A percentile compares a stretch with the other conserved stretches of the same genome.
These are phyloP conservation scores for Drosophila pruinosa DNA, from an alignment of 1,140 invertebrate species.

Conservation along the genomic window DNA sequence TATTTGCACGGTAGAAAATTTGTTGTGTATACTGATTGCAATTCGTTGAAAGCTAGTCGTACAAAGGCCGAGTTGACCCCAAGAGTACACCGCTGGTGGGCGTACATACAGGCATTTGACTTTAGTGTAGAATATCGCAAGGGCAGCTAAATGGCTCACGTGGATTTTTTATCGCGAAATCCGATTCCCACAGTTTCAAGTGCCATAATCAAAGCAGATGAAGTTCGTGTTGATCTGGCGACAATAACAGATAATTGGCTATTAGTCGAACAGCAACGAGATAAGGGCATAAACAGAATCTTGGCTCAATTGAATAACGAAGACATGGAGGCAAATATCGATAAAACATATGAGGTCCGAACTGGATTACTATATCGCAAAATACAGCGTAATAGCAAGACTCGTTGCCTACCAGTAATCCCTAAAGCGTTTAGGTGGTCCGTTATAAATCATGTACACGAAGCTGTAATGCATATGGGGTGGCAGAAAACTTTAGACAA, in stretches of 20 bases:
- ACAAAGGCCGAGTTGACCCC: no score
- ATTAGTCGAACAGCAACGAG: no score
- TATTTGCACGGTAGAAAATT: conserved; percentile 67
- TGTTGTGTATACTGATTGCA: conserved; percentile 4
- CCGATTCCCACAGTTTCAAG: no score
- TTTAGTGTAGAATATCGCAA: conserved; percentile 37
- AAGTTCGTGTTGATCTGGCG: no score
- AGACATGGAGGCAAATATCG: conserved; percentile 18
- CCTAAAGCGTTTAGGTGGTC: neutral
- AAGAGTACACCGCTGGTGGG: no score
- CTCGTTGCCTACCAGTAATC: neutral
- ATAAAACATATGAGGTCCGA: no score
- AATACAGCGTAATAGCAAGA: neutral
- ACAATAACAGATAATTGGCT: no score
- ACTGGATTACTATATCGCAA: neutral
- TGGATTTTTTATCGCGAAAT: no score
- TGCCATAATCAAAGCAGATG: no score
- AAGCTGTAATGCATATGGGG: neutral
- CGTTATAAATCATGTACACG: neutral
- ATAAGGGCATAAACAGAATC: no score
- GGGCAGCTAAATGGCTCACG: no score
- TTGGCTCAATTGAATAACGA: no score
- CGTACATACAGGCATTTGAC: conserved; percentile 9
- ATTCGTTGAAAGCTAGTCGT: conserved; percentile 1
- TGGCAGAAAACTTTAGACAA: neutral